phyloP scores from a whole-genome alignment of 1,140 invertebrate genomes.

The Mya arenaria region DNA sequence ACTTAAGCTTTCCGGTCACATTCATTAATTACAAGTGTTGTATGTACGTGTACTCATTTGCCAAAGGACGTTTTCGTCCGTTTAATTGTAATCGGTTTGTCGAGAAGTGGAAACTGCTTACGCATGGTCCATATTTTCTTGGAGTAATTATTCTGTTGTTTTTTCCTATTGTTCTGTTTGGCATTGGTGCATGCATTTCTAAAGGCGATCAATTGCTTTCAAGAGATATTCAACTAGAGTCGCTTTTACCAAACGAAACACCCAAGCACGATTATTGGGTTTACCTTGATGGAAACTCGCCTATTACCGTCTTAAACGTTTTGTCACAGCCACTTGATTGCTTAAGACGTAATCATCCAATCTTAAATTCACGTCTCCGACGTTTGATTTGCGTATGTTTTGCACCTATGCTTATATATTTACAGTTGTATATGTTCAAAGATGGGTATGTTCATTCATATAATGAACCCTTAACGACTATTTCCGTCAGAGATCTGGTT shows the following conservation, averaged over 20 bases:
- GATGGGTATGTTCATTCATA: too few relatives aligned
- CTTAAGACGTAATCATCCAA: not conserved
- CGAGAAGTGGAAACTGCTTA: not conserved
- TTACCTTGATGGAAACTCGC: constrained; percentile 1
- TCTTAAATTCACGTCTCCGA: not conserved
- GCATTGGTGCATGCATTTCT: not conserved
- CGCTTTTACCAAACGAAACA: not conserved
- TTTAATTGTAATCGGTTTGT: not conserved
- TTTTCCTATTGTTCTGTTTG: not conserved
- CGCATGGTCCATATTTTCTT: not conserved
- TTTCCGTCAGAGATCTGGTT: constrained; percentile 6
- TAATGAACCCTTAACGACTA: not conserved
- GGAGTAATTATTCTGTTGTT: not conserved
- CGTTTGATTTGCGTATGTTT: not conserved
- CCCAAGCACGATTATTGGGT: constrained; percentile 9
- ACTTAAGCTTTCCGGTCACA: not conserved
- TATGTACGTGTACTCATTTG: too few relatives aligned
- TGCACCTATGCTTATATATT: not conserved
- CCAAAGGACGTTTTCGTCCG: not conserved
- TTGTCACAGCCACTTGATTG: not conserved
- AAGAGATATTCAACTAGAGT: too few relatives aligned
- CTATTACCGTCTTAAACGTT: not conserved
- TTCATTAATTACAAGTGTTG: constrained; percentile 5
- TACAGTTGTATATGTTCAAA: not conserved
- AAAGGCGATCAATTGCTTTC: not conserved